phyloP scores from a whole-genome alignment of 2,888 invertebrate species.

The Pyrrhia umbra region DNA sequence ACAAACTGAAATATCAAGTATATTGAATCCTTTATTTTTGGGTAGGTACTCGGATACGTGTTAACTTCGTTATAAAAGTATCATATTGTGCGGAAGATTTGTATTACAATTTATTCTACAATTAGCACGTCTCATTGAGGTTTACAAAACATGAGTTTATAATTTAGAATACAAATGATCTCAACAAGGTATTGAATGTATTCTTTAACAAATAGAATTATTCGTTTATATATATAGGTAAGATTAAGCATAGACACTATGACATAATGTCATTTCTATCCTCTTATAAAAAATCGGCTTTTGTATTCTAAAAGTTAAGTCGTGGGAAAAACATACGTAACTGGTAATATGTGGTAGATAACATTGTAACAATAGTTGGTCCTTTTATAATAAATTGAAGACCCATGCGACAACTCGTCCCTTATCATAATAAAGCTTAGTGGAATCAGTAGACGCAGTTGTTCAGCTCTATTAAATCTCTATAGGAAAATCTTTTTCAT shows the following conservation, averaged over 20 bases:
- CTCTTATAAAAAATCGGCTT: no score
- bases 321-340: no score
- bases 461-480: constrained; percentile 20
- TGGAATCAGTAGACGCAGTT: background rate
- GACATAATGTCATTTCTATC: no score
- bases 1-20: constrained; percentile 12
- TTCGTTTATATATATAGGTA: no score
- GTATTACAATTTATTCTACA: constrained; percentile 22
- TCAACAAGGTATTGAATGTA: constrained; percentile 4
- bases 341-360: background rate
- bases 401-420: background rate
- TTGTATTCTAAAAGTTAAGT: no score
- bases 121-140: constrained; percentile 28
- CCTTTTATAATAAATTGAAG: background rate
- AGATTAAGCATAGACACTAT: no score
- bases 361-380: background rate
- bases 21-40: constrained; percentile 5
- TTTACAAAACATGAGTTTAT: constrained; percentile 43
- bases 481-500: constrained; percentile 17
- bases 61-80: constrained; percentile 42
- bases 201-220: background rate
- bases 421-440: constrained; percentile 5
- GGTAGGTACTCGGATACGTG: constrained; percentile 16
- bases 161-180: constrained; percentile 37
- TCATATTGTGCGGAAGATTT: constrained; percentile 39